phyloP scores from a whole-genome alignment of 37 sponge, comb jelly and placozoan genomes.

The Cliona cf. orientalis region DNA sequence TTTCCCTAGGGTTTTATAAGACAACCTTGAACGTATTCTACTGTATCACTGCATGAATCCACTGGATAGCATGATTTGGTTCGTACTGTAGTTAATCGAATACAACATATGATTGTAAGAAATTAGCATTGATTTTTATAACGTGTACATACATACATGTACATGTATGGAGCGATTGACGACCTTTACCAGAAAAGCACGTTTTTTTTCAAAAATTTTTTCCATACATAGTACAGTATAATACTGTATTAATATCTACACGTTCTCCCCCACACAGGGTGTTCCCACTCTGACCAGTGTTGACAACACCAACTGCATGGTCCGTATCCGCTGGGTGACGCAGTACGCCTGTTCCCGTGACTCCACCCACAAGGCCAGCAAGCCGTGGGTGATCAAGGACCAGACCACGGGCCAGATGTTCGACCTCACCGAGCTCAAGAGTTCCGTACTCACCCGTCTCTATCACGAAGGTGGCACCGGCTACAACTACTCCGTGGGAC shows the following conservation, averaged over 20 bases:
- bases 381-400: slow-evolving; percentile 26
- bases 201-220: too few species aligned
- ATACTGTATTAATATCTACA: not conserved
- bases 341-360: slow-evolving; percentile 61
- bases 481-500: slow-evolving; percentile 45
- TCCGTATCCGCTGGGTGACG: slow-evolving; percentile 52
- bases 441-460: not conserved
- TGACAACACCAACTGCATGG: slow-evolving; percentile 24
- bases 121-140: too few species aligned
- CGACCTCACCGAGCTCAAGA: slow-evolving; percentile 18
- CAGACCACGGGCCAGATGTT: slow-evolving; percentile 27
- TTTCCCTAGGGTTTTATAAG: too few species aligned
- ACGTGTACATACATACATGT: too few species aligned
- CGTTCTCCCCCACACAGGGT: slow-evolving; percentile 20
- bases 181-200: too few species aligned
- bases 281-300: slow-evolving; percentile 30
- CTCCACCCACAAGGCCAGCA: not conserved
- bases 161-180: too few species aligned
- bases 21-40: too few species aligned
- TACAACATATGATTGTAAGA: too few species aligned
- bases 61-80: not conserved
- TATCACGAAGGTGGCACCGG: not conserved
- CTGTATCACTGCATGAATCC: not conserved
- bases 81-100: too few species aligned
- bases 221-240: not conserved